Conservation (phyloP, 2,888 invertebrate genomes). For the Platynereis dumerilii region DNA sequence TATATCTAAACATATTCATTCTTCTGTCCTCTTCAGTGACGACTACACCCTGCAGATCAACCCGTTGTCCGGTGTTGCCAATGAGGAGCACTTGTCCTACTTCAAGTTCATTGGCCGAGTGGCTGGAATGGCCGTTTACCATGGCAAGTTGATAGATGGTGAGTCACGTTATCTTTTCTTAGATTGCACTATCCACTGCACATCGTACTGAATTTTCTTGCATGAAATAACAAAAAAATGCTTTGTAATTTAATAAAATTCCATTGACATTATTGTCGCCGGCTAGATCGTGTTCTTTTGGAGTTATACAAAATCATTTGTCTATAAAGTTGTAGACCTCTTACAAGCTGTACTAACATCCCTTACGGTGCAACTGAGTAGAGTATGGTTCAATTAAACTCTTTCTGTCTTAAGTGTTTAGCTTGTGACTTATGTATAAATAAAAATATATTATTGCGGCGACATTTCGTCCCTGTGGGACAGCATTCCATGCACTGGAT, state of each 20-base stretch:
- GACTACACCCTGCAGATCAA: slow-evolving; percentile 99
- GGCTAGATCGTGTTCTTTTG: no score
- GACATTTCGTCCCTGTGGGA: no score
- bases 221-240: no score
- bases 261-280: no score
- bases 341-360: neutral
- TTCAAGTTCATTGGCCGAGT: slow-evolving; percentile 98
- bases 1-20: neutral
- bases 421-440: no score
- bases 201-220: no score
- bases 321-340: neutral
- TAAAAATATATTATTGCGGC: no score
- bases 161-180: slow-evolving; percentile 20
- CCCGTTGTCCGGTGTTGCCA: slow-evolving; percentile 95
- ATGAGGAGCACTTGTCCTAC: slow-evolving; percentile 96
- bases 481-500: neutral
- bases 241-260: no score
- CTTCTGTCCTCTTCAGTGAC: slow-evolving; percentile 70
- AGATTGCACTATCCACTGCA: neutral
- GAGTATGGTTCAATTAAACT: no score
- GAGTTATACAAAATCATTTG: no score
- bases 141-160: slow-evolving; percentile 97
- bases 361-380: neutral
- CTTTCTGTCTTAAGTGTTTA: no score
- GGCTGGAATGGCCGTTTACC: slow-evolving; percentile 99